A percentile compares a stretch with the other conserved stretches of the same genome.
These are phyloP conservation scores for Oryzias dopingdopingensis DNA, from an alignment of 2,797 vertebrate genomes.

Conservation along the genomic window DNA sequence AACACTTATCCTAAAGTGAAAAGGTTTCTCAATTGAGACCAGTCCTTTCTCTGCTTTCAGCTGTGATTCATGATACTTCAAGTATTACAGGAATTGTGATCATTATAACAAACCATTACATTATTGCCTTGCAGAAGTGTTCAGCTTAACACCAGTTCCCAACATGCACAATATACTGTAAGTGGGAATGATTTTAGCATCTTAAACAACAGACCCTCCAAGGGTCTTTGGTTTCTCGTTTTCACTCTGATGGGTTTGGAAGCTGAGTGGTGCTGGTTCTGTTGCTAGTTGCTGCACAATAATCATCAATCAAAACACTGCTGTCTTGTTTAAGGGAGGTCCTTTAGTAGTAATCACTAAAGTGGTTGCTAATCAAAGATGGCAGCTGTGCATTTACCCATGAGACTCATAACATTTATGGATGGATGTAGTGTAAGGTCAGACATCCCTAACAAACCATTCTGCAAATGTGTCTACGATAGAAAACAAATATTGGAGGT, in stretches of 20 bases:
- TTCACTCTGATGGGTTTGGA: conserved; percentile 1
- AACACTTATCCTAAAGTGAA: conserved; percentile 67
- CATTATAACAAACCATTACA: conserved; percentile 7
- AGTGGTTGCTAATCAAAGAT: conserved; percentile 72
- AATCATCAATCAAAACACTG: conserved; percentile 57
- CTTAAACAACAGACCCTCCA: neutral
- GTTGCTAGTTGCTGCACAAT: conserved; percentile 49
- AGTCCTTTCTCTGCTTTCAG: conserved; percentile 48
- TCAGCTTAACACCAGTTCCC: neutral
- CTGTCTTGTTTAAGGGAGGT: conserved; percentile 34
- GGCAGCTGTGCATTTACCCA: conserved; percentile 66
- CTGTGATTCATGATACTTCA: conserved; percentile 72
- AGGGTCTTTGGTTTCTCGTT: neutral
- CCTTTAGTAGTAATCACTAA: conserved; percentile 63
- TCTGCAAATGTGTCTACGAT: conserved; percentile 1
- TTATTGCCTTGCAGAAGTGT: neutral
- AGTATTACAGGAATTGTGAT: conserved; percentile 59
- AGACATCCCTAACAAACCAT: conserved; percentile 17
- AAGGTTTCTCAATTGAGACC: conserved; percentile 51
- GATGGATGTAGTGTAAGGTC: conserved; percentile 47
- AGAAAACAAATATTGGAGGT: too few species aligned
- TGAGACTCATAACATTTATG: conserved; percentile 67
- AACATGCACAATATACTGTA: neutral
- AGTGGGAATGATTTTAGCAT: neutral
- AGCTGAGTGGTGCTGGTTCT: conserved; percentile 4